phyloP scores from a whole-genome alignment of 2,888 invertebrate genomes.

The Drosophila colorata region DNA sequence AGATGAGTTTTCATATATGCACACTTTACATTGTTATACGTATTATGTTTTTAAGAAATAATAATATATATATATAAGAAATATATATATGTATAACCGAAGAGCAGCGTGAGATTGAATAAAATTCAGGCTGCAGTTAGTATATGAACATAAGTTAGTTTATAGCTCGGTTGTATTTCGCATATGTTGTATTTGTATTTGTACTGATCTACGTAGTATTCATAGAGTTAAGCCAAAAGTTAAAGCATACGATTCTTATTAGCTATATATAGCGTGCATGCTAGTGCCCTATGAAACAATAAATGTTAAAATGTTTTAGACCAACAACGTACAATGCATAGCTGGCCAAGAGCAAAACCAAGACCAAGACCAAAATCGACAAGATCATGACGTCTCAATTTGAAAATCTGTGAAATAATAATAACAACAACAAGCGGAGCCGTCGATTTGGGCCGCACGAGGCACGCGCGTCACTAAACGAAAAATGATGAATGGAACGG shows the following conservation, averaged over 20 bases:
- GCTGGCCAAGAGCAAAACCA: constrained; percentile 30
- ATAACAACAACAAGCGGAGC: constrained; percentile 18
- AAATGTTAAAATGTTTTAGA: constrained; percentile 65
- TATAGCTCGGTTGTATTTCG: constrained; percentile 48
- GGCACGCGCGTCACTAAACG: constrained; percentile 79
- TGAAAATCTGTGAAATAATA: constrained; percentile 58
- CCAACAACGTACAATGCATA: constrained; percentile 7
- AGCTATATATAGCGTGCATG: constrained; percentile 36
- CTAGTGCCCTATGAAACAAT: constrained; percentile 70
- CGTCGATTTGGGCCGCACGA: constrained; percentile 73
- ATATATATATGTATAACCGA: background rate
- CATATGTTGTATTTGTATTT: constrained; percentile 45
- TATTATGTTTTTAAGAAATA: background rate
- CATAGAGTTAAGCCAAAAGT: constrained; percentile 20
- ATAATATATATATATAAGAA: background rate
- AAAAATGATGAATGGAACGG: constrained; percentile 76
- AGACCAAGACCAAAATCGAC: constrained; percentile 26
- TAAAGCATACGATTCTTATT: constrained; percentile 19
- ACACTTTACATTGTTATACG: constrained; percentile 9
- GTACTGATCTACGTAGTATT: constrained; percentile 76
- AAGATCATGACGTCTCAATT: constrained; percentile 76
- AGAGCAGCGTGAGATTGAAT: constrained; percentile 2
- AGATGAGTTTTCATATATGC: constrained; percentile 12
- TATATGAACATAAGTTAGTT: constrained; percentile 12
- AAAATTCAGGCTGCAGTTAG: constrained; percentile 12